Evolutionary conservation across 2,888 invertebrate species (phyloP), one percentile per base, ranked within the genome.

Genomic region (Athrips mouffetella): DNA sequence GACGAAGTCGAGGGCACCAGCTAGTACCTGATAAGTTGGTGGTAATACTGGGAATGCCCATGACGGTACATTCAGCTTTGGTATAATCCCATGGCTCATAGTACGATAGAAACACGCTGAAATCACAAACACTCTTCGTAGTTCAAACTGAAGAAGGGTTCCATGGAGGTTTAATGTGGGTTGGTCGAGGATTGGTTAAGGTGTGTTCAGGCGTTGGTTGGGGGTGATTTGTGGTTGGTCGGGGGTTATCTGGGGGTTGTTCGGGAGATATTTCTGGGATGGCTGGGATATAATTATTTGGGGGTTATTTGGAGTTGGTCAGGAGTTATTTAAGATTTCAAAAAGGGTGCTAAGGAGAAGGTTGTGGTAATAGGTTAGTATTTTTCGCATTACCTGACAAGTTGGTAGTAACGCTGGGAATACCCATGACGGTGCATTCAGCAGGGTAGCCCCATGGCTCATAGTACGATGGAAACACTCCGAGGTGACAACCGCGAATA

Each of bases 21-120:
- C n/a, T n/a, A n/a, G n/a, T n/a, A 92, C 92, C 97, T 39, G 98
- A 98, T 3, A 99, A 87, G 77, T 99, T 99, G 7, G 99, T 99
- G 0, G 99, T 98, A 59, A 99, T 92, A 67, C 97, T 98, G 0
- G 99, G 99, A 64, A 99, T 99, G 0, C 99, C 99, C 99, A 99
- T 98, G n/a, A 99, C 98, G 0, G 99, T 99, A 69, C 99, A 99
- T 79, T 99, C 99, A 0, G 99, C 99, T 0, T 99, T 99, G 0
- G 99, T 99, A 80, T 99, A 99, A 0, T 99, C 99, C 99, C 99
- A 99, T 0, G 99, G 99, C 77, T 99, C 99, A 77, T 99, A 99
- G 82, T 99, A 99, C 0, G 98, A 98, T 0, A 99, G 99, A 80
- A 99, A 99, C 11, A 99, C 99, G 0, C 99, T 99, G 62, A 99